A percentile compares a stretch with the other conserved stretches of the same genome.
Evolutionary conservation across 2,797 vertebrate species (phyloP).

Genomic region (Sebastes iracundus): DNA sequence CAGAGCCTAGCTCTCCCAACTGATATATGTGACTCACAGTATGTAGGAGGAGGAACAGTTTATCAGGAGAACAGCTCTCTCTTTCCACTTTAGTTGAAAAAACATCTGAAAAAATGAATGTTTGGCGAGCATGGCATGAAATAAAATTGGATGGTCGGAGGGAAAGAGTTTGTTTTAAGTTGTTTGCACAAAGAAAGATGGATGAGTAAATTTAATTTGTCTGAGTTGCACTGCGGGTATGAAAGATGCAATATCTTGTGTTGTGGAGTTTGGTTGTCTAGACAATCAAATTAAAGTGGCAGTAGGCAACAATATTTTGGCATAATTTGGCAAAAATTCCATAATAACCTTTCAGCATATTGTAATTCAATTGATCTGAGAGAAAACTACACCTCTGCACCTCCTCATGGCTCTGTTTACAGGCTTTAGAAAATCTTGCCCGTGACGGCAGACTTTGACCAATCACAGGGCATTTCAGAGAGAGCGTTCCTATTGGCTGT

Average conservation of each 20-base stretch:
- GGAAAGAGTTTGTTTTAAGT: neutral
- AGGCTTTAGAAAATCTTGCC: no score
- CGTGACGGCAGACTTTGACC: no score
- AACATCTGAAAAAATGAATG: neutral
- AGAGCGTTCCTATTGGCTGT: no score
- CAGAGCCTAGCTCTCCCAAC: constrained; percentile 1
- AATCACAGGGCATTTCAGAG: no score
- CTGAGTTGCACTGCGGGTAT: neutral
- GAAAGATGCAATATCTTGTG: constrained; percentile 37
- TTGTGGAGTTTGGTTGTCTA: constrained; percentile 33
- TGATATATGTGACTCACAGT: constrained; percentile 23
- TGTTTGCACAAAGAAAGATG: constrained; percentile 6
- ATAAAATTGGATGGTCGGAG: neutral
- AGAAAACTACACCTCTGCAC: no score
- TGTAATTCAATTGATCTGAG: no score
- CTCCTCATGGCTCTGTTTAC: no score
- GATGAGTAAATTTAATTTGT: constrained; percentile 32
- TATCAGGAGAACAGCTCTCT: neutral
- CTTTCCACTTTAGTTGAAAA: neutral
- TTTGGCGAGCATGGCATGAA: neutral
- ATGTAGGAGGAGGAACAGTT: neutral
- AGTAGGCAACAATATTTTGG: no score
- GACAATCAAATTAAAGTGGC: constrained; percentile 32
- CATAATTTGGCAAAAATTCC: no score
- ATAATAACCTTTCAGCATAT: no score